Conservation (phyloP, 2,797 vertebrate species). For the Hippopotamyrus pictus region DNA sequence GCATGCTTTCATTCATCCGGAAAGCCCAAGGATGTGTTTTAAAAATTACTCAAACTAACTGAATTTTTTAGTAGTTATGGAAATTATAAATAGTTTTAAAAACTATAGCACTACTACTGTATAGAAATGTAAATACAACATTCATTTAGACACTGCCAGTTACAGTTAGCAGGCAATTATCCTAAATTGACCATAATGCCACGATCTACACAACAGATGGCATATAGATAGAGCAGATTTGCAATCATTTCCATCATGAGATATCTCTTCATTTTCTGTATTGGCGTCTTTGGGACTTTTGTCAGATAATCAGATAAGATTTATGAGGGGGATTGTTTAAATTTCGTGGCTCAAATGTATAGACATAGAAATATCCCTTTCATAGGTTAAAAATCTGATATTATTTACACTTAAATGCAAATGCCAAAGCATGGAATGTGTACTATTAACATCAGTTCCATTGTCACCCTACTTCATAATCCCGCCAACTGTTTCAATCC, state of each 20-base stretch:
- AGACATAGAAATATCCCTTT: background rate
- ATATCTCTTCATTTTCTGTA: background rate
- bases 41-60: background rate
- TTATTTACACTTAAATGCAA: background rate
- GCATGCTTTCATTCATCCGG: background rate
- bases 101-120: background rate
- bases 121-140: background rate
- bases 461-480: background rate
- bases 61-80: background rate
- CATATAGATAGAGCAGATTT: background rate
- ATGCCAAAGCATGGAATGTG: background rate
- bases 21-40: background rate
- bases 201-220: background rate
- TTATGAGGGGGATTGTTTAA: background rate
- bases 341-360: background rate
- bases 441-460: background rate
- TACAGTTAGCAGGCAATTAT: background rate
- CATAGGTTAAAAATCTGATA: background rate
- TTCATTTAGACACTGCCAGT: background rate
- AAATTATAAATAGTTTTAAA: background rate
- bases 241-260: background rate
- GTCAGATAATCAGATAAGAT: background rate
- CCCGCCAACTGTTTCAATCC: conserved; percentile 5
- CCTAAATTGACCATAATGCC: background rate
- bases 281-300: background rate